phyloP scores from a whole-genome alignment of 2,113 vertebrate species.

The human (Homo sapiens) region DNA sequence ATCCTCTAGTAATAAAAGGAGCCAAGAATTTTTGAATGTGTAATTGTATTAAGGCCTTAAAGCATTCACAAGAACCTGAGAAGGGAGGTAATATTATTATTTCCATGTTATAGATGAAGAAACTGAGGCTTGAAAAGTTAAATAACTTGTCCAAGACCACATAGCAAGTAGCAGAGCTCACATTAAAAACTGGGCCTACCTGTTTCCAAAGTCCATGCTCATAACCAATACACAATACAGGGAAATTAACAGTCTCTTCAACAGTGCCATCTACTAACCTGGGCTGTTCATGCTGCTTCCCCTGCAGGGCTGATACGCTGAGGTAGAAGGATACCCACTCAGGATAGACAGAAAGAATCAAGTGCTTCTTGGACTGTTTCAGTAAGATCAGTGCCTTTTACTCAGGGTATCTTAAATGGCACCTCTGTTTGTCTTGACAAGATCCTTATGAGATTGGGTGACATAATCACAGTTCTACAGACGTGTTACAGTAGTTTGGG shows the following conservation, averaged over 20 bases:
- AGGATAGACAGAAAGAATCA: not conserved
- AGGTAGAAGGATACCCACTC: not conserved
- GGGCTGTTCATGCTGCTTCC: not conserved
- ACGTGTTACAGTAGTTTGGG: not conserved
- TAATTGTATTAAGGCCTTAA: not conserved
- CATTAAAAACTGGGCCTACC: not conserved
- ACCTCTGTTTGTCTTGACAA: not conserved
- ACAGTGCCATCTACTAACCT: not conserved
- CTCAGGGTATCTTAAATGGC: not conserved
- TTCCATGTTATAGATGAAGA: not conserved
- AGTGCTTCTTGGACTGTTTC: not conserved
- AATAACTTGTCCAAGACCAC: not conserved
- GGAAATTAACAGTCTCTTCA: not conserved
- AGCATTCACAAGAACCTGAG: not conserved
- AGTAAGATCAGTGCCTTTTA: not conserved
- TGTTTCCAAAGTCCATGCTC: not conserved
- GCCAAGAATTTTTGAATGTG: not conserved
- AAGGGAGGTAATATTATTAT: not conserved
- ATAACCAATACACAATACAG: not conserved
- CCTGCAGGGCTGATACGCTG: not conserved
- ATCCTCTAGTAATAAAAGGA: not conserved
- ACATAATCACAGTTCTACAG: not conserved
- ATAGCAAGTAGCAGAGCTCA: not conserved
- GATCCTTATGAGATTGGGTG: not conserved
- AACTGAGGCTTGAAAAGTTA: not conserved